Evolutionary conservation across 2,888 invertebrate species (phyloP), one percentile per base, ranked within the genome.

Genomic region (Glyphotaelius pellucidus): DNA sequence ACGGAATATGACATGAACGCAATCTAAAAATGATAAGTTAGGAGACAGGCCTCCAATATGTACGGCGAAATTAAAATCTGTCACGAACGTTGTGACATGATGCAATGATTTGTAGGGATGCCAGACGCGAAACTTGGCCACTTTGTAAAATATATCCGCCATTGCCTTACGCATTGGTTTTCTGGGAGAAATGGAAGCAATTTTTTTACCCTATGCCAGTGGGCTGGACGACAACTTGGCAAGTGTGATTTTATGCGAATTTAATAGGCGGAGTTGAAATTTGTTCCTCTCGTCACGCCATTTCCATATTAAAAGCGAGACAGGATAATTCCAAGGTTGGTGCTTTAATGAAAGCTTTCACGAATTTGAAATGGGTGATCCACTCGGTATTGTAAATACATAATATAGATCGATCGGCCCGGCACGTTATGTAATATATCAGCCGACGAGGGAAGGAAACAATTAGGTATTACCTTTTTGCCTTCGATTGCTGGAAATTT

Each of bases 211-310:
- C 32, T 0, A 67, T 87, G 87, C 87, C 87, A 31, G 87, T n/a
- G 87, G 52, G 32, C 52, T 67, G 25, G 15, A 67, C n/a, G 87
- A 25, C 87, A 52, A 52, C 87, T 87, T 31, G 67, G 52, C 87
- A 67, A 52, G 87, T 87, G 87, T 47, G 87, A 87, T 87, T 87
- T 87, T 87, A 87, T 30, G 87, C 87, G 87, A 87, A 87, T 87
- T 87, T 87, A 87, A 87, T 87, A 30, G 86, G 42, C 86, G 11
- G 87, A 67, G 87, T 52, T 67, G 31, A 67, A 87, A 87, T 87
- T 67, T 52, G 87, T 87, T 52, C 67, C 87, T 67, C 30, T 35
- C 52, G 87, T 87, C 87, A 87, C 87, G 87, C 87, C 87, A 87
- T 67, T 87, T 87, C 52, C 87, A 87, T 87, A 67, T 87, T 87